These are phyloP conservation scores for Archocentrus centrarchus DNA, from an alignment of 2,113 vertebrate genomes.

Conservation along the genomic window DNA sequence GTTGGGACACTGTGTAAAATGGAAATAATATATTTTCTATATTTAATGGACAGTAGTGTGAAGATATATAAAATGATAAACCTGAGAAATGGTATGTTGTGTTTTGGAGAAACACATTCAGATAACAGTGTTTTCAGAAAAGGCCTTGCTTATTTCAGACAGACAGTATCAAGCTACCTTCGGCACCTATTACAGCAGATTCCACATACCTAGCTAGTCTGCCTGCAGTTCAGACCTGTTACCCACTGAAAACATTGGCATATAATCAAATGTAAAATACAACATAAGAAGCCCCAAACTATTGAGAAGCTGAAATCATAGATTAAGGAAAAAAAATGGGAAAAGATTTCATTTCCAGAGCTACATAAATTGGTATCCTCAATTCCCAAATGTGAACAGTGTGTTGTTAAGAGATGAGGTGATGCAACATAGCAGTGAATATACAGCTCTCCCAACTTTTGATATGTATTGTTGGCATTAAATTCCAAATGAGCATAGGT, in stretches of 20 bases:
- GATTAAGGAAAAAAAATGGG: background rate
- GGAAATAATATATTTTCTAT: background rate
- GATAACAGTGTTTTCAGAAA: background rate
- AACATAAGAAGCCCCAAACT: background rate
- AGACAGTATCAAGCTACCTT: background rate
- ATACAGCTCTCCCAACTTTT: background rate
- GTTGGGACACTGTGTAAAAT: constrained; percentile 8
- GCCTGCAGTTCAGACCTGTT: background rate
- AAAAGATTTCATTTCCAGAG: background rate
- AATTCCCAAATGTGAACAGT: background rate
- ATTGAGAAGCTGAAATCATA: background rate
- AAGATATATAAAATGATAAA: background rate
- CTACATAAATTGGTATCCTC: background rate
- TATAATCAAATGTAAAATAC: background rate
- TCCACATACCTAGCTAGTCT: background rate
- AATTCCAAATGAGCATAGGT: background rate
- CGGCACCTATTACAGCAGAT: background rate
- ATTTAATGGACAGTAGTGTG: background rate
- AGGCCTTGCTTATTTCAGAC: background rate
- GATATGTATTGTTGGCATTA: background rate
- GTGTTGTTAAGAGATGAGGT: no score
- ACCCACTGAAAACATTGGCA: background rate
- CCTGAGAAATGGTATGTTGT: background rate
- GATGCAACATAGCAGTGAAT: no score
- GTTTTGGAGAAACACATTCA: background rate